phyloP scores from a whole-genome alignment of 2,797 vertebrate species.

The Sebastes diploproa region DNA sequence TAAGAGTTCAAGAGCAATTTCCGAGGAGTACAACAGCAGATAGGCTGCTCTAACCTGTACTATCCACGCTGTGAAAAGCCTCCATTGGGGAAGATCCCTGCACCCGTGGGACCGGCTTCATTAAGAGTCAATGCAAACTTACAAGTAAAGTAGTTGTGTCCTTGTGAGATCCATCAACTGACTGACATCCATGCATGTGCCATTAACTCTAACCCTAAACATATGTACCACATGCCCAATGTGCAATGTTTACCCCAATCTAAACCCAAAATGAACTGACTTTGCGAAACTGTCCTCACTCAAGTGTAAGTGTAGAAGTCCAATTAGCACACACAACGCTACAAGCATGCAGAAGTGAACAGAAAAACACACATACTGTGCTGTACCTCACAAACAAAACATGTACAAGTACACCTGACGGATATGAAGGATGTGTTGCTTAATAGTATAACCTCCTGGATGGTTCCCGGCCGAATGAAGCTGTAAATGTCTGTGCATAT shows the following conservation, averaged over 20 bases:
- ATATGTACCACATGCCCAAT: neutral
- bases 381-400: neutral
- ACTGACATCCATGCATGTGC: neutral
- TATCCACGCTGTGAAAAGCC: neutral
- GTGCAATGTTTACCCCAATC: neutral
- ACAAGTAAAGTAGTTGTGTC: neutral
- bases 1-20: neutral
- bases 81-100: neutral
- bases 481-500: conserved; percentile 56
- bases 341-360: neutral
- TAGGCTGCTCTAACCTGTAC: neutral
- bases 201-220: neutral
- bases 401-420: neutral
- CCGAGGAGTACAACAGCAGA: neutral
- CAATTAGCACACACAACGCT: neutral
- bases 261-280: neutral
- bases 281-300: neutral
- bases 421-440: conserved; percentile 17
- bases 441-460: conserved; percentile 8
- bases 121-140: conserved; percentile 11
- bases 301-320: neutral
- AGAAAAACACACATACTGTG: conserved; percentile 6
- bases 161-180: neutral
- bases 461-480: conserved; percentile 36
- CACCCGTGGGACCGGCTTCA: neutral